Base-by-base conservation (phyloP, 2,797 vertebrate genomes). In the Halcyon smyrnensis region DNA sequence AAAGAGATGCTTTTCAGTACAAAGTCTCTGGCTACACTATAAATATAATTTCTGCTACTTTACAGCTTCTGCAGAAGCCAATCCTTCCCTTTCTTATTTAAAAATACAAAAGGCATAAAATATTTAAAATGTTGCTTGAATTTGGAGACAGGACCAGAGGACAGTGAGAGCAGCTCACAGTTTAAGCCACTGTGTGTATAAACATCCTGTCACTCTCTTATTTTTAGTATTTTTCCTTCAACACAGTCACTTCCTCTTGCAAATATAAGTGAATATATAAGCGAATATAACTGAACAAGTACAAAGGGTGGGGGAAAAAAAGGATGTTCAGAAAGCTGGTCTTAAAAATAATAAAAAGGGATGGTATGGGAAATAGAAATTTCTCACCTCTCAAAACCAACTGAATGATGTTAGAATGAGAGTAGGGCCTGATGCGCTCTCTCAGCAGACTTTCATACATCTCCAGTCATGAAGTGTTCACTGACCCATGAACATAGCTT, bases 371-470 rank as follows among this genome's bases (percentile, higher is more conserved):
- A 79, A 87, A 90, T 25, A 80, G 63, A 90, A 96, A 90, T 84
- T 32, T 96, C 59, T 82, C 86, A 87, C 74, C 70, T 89, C 23
- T 94, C 90, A 87, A 36, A 95, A 92, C 30, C 15, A 84, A 45
- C 41, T 43, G 51, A 84, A 79, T 36, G 43, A 90, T 79, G 32
- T 76, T 82, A 74, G 59, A 90, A 93, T 2, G 8, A 73, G 51
- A 70, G 14, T 21, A 64, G 32, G 43, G 75, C 1, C 0, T 53
- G 63, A 89, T 85, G 67, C 59, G 60, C 18, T 80, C 54, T 64
- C 83, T 93, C 80, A 86, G 65, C 41, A 87, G 70, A 70, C 56
- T 80, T 92, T 57, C 51, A 67, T 70, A 68, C 28, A 70, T 69
- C 59, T 87, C 43, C 65, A 88, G 69, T 62, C 73, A 73, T 20